A percentile compares a stretch with the other conserved stretches of the same genome.
Evolutionary conservation across 1,140 invertebrate genomes (phyloP).

Genomic region (Cotesia glomerata): DNA sequence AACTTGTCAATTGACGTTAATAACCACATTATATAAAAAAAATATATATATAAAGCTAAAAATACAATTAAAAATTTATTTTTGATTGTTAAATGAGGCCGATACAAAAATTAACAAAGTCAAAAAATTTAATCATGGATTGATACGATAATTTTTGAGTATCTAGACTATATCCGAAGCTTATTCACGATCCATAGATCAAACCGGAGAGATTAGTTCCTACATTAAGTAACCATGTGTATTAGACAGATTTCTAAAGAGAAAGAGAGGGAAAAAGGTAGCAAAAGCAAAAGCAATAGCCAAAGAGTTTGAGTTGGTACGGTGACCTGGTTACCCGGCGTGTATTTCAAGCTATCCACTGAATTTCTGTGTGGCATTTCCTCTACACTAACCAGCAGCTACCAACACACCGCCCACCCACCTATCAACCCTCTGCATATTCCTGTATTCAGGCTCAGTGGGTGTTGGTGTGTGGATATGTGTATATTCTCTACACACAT

Average conservation of each 20-base stretch:
- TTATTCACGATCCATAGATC: no score
- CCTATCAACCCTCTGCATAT: conserved; percentile 21
- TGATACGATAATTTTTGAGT: no score
- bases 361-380: not conserved
- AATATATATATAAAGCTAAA: no score
- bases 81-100: no score
- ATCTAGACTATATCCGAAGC: no score
- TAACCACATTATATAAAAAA: no score
- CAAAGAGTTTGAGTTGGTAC: conserved; percentile 14
- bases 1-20: no score
- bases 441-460: not conserved
- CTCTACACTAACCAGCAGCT: not conserved
- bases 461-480: not conserved
- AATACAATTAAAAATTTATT: no score
- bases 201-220: no score
- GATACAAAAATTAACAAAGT: no score
- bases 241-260: not conserved
- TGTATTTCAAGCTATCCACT: conserved; percentile 36
- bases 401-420: not conserved
- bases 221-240: not conserved
- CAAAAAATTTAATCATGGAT: no score
- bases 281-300: conserved; percentile 50
- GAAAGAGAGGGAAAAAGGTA: conserved; percentile 19
- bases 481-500: not conserved
- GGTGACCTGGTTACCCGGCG: conserved; percentile 51